A percentile compares a stretch with the other conserved stretches of the same genome.
These are phyloP conservation scores for Syrmaticus mikado DNA, from an alignment of 2,113 vertebrate species.

Conservation along the genomic window DNA sequence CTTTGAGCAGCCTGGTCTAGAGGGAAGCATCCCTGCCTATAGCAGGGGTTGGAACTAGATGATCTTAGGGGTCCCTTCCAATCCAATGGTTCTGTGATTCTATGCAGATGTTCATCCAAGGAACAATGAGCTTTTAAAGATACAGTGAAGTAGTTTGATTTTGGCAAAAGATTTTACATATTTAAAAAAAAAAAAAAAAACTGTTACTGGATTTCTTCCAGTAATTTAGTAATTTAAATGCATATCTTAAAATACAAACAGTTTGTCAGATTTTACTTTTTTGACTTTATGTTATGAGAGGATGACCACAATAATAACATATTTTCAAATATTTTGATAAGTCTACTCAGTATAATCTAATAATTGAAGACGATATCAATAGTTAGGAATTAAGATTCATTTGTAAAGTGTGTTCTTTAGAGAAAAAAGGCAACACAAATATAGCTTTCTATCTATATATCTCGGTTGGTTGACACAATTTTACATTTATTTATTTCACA, in stretches of 20 bases:
- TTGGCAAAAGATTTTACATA: not conserved
- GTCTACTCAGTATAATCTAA: not conserved
- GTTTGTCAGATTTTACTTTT: not conserved
- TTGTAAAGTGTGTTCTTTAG: not conserved
- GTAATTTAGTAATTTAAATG: not conserved
- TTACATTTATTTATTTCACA: not conserved
- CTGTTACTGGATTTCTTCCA: not conserved
- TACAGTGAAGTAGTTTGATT: not conserved
- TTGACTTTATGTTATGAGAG: not conserved
- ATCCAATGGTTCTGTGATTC: no score
- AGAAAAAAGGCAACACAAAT: not conserved
- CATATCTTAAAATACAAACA: not conserved
- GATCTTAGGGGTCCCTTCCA: no score
- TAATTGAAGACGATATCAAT: not conserved
- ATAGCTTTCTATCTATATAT: rapidly evolving
- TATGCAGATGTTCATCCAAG: not conserved
- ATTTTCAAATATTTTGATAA: not conserved
- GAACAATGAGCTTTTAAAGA: not conserved
- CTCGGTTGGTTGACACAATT: not conserved
- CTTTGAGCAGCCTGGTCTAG: no score
- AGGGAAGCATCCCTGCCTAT: no score
- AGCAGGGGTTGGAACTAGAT: no score
- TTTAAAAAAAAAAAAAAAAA: not conserved
- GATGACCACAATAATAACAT: not conserved
- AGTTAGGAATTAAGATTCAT: not conserved